Percentiles rank a stretch among this genome's conserved stretches.
Evolutionary conservation across 1,140 invertebrate genomes (phyloP).

Genomic region (Drosophila nigrodunni): DNA sequence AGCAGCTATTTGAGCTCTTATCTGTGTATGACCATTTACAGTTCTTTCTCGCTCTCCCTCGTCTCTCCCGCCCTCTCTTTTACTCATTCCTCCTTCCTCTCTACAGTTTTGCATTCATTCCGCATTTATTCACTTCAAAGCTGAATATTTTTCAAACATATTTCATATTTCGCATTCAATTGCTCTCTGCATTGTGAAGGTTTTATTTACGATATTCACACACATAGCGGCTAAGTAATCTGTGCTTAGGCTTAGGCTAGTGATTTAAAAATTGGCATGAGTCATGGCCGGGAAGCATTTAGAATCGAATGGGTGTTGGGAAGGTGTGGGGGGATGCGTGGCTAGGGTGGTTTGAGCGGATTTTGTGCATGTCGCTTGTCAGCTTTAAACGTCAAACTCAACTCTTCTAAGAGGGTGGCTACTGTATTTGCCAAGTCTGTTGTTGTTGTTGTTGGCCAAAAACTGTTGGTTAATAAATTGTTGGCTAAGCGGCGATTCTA

Average conservation of each 20-base stretch:
- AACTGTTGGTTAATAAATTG: slow-evolving; percentile 67
- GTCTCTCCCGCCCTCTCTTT: background rate
- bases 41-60: slow-evolving; percentile 7
- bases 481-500: slow-evolving; percentile 62
- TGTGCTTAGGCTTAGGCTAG: slow-evolving; percentile 49
- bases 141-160: slow-evolving; percentile 27
- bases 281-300: background rate
- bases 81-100: too few relatives aligned
- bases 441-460: slow-evolving; percentile 38
- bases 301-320: background rate
- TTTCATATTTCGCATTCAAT: slow-evolving; percentile 45
- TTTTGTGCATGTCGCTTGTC: slow-evolving; percentile 73
- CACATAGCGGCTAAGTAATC: slow-evolving; percentile 31
- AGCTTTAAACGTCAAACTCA: slow-evolving; percentile 67
- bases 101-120: slow-evolving; percentile 1
- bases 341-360: slow-evolving; percentile 57
- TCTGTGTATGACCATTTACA: slow-evolving; percentile 35
- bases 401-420: slow-evolving; percentile 36
- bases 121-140: slow-evolving; percentile 3
- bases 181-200: slow-evolving; percentile 33
- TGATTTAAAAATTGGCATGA: slow-evolving; percentile 41
- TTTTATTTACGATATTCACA: slow-evolving; percentile 43
- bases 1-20: slow-evolving; percentile 36
- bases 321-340: background rate
- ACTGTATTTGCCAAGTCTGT: slow-evolving; percentile 36